Conservation (phyloP, 1,140 invertebrate genomes). For the Bombus confusus region DNA sequence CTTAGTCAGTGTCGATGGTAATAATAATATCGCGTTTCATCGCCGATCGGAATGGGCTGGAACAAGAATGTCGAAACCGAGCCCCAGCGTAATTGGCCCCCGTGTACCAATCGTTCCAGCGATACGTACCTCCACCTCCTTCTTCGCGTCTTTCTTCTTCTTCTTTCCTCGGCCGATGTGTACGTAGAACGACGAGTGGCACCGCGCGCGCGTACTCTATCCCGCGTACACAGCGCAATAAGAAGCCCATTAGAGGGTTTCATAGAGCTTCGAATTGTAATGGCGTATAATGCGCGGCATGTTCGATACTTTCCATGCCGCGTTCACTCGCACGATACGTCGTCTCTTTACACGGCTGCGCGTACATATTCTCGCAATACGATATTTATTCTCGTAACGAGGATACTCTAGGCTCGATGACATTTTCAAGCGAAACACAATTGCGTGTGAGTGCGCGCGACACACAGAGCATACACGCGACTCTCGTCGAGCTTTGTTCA, state of each 20-base stretch:
- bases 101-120: background rate
- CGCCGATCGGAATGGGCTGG: background rate
- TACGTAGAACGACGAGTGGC: background rate
- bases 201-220: too few relatives aligned
- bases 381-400: conserved; percentile 53
- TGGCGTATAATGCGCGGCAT: conserved; percentile 18
- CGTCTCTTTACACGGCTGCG: background rate
- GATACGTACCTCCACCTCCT: background rate
- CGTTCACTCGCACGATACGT: background rate
- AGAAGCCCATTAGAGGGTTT: conserved; percentile 36
- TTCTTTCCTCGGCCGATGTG: background rate
- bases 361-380: conserved; percentile 26
- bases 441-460: conserved; percentile 25
- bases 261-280: conserved; percentile 24
- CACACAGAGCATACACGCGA: conserved; percentile 27
- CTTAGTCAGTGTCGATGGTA: conserved; percentile 60
- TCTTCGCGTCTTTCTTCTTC: background rate
- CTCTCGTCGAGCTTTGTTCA: conserved; percentile 52
- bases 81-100: conserved; percentile 12
- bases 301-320: conserved; percentile 16
- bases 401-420: conserved; percentile 53
- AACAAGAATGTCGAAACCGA: conserved; percentile 24
- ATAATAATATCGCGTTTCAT: conserved; percentile 40
- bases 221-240: background rate
- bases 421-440: conserved; percentile 51